Evolutionary conservation across 1,140 invertebrate species (phyloP).

Genomic region (Latrodectus geometricus): DNA sequence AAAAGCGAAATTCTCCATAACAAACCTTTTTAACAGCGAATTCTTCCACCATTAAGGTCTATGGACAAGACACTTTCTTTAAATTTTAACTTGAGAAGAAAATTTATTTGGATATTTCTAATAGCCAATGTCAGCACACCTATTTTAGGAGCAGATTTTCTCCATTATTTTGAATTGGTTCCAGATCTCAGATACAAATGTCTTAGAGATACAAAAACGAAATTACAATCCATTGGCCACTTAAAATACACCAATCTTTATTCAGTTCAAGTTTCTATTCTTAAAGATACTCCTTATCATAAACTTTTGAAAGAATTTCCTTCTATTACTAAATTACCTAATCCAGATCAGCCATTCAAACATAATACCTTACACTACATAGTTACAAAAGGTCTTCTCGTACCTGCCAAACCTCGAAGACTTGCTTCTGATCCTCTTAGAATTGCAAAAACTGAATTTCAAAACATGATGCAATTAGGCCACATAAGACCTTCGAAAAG

Average conservation of each 20-base stretch:
- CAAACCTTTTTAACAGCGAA: slow-evolving; percentile 41
- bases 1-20: not conserved
- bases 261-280: too few relatives aligned
- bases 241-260: too few relatives aligned
- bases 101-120: slow-evolving; percentile 34
- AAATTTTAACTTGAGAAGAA: slow-evolving; percentile 31
- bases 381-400: slow-evolving; percentile 33
- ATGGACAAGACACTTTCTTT: slow-evolving; percentile 17
- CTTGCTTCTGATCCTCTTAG: slow-evolving; percentile 29
- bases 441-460: slow-evolving; percentile 41
- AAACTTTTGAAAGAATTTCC: too few relatives aligned
- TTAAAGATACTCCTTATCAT: too few relatives aligned
- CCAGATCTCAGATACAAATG: too few relatives aligned
- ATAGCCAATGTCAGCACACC: slow-evolving; percentile 5
- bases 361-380: slow-evolving; percentile 46
- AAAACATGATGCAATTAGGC: slow-evolving; percentile 40
- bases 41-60: slow-evolving; percentile 28
- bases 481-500: slow-evolving; percentile 62
- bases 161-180: too few relatives aligned
- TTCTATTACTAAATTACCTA: too few relatives aligned
- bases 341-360: slow-evolving; percentile 53
- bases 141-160: too few relatives aligned
- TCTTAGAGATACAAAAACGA: too few relatives aligned
- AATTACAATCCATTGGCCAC: too few relatives aligned
- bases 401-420: not conserved